Evolutionary conservation across 2,113 vertebrate species (phyloP).

Genomic region (Struthio camelus): DNA sequence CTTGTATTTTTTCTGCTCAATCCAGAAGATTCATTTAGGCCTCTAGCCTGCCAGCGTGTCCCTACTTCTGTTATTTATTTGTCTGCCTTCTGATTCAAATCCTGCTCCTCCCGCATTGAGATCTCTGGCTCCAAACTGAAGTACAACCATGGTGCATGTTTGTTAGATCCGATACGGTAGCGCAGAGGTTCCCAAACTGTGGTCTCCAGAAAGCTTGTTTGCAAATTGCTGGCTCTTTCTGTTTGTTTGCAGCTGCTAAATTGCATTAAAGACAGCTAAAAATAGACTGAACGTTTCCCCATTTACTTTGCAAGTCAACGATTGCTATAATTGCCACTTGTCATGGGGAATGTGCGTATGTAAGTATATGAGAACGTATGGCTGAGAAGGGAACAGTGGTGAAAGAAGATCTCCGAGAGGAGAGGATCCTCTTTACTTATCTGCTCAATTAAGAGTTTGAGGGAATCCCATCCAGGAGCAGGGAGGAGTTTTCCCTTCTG

Average conservation of each 20-base stretch:
- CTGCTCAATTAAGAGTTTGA: neutral
- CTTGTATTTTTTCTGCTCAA: neutral
- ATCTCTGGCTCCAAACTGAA: neutral
- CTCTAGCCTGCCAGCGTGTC: neutral
- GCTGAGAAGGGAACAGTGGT: neutral
- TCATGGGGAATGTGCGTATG: neutral
- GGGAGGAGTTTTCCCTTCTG: neutral
- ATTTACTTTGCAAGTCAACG: neutral
- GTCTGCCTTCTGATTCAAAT: neutral
- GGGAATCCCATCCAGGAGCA: neutral
- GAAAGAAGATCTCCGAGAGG: neutral
- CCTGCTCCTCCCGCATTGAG: neutral
- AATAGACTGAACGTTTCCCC: neutral
- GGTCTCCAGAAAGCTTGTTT: neutral
- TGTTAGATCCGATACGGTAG: neutral
- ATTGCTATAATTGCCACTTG: neutral
- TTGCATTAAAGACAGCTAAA: conserved; percentile 1
- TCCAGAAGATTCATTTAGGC: neutral
- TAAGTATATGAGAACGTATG: neutral
- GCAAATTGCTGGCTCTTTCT: neutral
- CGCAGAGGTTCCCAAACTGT: neutral
- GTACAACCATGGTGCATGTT: neutral
- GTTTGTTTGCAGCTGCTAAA: conserved; percentile 45
- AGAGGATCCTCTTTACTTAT: neutral
- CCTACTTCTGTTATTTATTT: neutral